Evolutionary conservation across 92 coral and sea anemone genomes (phyloP), one percentile per base, ranked within the genome.

Genomic region (Desmophyllum pertusum): DNA sequence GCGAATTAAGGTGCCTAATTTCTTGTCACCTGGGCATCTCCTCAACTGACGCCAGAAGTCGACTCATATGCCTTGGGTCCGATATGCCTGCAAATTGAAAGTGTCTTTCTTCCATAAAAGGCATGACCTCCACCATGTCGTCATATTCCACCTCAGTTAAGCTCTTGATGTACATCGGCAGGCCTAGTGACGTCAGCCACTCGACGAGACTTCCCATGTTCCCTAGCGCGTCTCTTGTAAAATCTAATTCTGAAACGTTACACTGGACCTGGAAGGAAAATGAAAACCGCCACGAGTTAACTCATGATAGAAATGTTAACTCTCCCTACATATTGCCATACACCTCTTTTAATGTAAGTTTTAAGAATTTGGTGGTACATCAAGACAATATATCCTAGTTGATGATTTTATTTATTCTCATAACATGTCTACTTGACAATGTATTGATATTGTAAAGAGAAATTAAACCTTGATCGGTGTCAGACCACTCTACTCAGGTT

Each of bases 151-250:
- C 98, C 71, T 95, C 98, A 23, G 46, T 77, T 14, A 95, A 59
- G 55, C 87, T 94, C 63, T 90, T 92, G 62, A 92, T 88, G 43
- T 95, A 95, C 98, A 93, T 95, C 11, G 98, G 98, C 4, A 95
- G 78, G 0, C 98, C 98, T 30, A 95, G 89, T 14, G 98, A 95
- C 18, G 89, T 85, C 35, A 95, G 78, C 98, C 98, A 95, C 15
- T 91, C 96, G n/a, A 73, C 86, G 41, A 92, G 14, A n/a, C 91
- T 86, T 46, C 75, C 64, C 79, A 94, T 78, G 64, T 89, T 75
- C 21, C 98, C 98, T 2, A 88, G 83, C 25, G 89, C 74, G 77
- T 96, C 98, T 21, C 84, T 85, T 10, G 87, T 87, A 41, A 90
- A 88, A 30, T 88, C 90, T 33, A 92, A 80, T 18, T 45, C 71